Percentiles rank a stretch among this genome's conserved stretches.
These are phyloP conservation scores for Stenolophus ochropezus DNA, from an alignment of 2,888 invertebrate genomes.

Conservation along the genomic window DNA sequence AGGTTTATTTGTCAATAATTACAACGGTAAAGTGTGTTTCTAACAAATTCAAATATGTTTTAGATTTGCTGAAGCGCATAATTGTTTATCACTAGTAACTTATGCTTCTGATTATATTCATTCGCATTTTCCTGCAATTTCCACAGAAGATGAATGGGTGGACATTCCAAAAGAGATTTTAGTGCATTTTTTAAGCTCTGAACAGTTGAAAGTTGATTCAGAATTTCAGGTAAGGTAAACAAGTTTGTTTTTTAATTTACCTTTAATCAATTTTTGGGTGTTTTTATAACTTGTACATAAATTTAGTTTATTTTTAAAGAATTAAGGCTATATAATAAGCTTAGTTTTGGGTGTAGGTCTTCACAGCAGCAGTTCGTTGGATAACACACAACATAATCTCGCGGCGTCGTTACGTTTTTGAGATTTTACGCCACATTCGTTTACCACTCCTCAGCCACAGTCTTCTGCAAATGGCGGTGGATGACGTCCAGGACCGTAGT, in stretches of 20 bases:
- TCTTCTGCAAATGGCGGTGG: constrained; percentile 85
- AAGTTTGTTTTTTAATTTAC: no score
- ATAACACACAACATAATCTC: constrained; percentile 86
- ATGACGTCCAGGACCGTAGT: constrained; percentile 87
- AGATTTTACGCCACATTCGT: constrained; percentile 87
- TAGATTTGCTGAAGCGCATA: constrained; percentile 92
- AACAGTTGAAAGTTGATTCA: constrained; percentile 89
- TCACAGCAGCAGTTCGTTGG: constrained; percentile 92
- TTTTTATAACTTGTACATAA: no score
- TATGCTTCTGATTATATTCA: constrained; percentile 89
- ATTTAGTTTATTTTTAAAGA: no score
- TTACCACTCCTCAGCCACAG: constrained; percentile 88
- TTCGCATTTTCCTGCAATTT: constrained; percentile 88
- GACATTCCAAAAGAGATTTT: constrained; percentile 87
- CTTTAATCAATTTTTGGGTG: no score
- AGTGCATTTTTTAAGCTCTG: constrained; percentile 86
- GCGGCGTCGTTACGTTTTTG: constrained; percentile 89
- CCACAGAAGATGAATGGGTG: constrained; percentile 88
- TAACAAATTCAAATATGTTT: constrained; percentile 26
- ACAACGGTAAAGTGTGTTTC: neutral
- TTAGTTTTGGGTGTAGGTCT: no score
- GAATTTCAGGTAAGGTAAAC: constrained; percentile 84
- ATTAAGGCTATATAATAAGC: no score
- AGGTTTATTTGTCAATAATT: neutral
- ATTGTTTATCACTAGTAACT: constrained; percentile 85